Percentiles rank a stretch among this genome's conserved stretches.
Evolutionary conservation across 2,113 vertebrate genomes (phyloP).

Genomic region (Cheilinus undulatus): DNA sequence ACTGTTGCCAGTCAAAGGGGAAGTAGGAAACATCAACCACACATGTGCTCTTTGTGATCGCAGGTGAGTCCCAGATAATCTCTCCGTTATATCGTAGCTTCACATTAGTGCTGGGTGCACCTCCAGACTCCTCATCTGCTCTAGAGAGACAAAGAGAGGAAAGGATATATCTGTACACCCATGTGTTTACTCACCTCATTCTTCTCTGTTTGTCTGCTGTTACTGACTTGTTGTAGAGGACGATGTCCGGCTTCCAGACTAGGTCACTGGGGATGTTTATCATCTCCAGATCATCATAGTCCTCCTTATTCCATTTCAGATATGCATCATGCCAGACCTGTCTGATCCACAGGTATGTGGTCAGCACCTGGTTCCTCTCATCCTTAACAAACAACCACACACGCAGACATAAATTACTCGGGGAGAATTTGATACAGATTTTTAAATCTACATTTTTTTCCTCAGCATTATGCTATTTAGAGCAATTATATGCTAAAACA

Average conservation of each 20-base stretch:
- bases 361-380: constrained; percentile 96
- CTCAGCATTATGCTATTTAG: not conserved
- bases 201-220: not conserved
- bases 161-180: not conserved
- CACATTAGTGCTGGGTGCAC: constrained; percentile 92
- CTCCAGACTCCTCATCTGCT: constrained; percentile 94
- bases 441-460: too few species aligned
- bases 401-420: constrained; percentile 10
- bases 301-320: constrained; percentile 93
- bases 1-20: constrained; percentile 95
- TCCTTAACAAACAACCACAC: constrained; percentile 82
- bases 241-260: constrained; percentile 98
- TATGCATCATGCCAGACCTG: constrained; percentile 94
- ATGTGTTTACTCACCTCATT: not conserved
- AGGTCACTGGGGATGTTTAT: constrained; percentile 94
- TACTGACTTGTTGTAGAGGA: constrained; percentile 95
- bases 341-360: constrained; percentile 96
- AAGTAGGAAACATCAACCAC: constrained; percentile 97
- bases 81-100: constrained; percentile 93
- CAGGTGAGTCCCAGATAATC: constrained; percentile 96
- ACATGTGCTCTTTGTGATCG: constrained; percentile 97
- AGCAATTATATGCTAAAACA: too few species aligned
- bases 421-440: not conserved
- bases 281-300: constrained; percentile 94
- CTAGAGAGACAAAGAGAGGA: constrained; percentile 69